Conservation (phyloP, 64 coral and sea anemone genomes). For the Stichodactyla helianthus region DNA sequence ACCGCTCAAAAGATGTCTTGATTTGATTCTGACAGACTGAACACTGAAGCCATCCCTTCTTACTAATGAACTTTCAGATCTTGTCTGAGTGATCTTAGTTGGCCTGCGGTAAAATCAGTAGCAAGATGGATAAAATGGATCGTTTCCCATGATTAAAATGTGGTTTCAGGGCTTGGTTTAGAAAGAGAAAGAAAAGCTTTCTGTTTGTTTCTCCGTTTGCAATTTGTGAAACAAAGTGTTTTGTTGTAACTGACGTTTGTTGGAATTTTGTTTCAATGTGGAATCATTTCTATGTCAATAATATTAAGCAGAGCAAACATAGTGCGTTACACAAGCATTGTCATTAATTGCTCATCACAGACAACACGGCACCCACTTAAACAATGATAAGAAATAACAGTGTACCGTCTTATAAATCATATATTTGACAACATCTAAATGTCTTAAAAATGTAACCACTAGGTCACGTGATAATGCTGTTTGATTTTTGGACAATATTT, state of each 20-base stretch:
- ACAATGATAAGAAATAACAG: too few relatives aligned
- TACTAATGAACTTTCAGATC: neutral
- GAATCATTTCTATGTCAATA: too few relatives aligned
- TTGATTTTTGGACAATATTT: too few relatives aligned
- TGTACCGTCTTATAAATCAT: too few relatives aligned
- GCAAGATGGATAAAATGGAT: neutral
- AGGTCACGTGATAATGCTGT: too few relatives aligned
- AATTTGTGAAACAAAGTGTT: neutral
- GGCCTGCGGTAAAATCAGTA: neutral
- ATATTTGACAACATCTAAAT: too few relatives aligned
- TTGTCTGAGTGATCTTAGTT: neutral
- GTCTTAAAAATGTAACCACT: too few relatives aligned
- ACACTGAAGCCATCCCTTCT: neutral
- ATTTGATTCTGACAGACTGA: neutral
- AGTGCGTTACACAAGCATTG: neutral
- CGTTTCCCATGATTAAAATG: neutral
- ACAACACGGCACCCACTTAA: neutral
- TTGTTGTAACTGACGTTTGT: neutral
- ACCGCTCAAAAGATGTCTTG: neutral
- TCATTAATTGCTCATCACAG: neutral
- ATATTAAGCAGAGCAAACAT: too few relatives aligned
- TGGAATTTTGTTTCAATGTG: neutral
- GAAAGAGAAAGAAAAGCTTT: neutral
- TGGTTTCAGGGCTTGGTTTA: neutral
- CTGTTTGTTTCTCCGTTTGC: neutral